Evolutionary conservation across 2,888 invertebrate species (phyloP).

Genomic region (Patella caerulea): DNA sequence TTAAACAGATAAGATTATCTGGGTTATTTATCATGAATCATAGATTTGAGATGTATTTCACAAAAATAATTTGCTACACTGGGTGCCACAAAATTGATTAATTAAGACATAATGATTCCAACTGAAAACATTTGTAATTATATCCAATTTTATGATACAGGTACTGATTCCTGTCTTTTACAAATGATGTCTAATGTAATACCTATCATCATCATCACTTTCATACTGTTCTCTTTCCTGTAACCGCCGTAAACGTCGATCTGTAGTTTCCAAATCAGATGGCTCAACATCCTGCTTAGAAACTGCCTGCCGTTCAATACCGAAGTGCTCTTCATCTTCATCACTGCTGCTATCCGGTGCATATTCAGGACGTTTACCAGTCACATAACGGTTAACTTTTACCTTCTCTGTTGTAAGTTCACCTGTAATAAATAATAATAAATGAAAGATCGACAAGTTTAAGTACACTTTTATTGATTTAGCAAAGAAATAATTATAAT

Average conservation of each 20-base stretch:
- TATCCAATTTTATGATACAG: not conserved
- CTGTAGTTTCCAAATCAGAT: conserved; percentile 76
- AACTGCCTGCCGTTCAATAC: conserved; percentile 42
- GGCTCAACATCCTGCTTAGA: conserved; percentile 30
- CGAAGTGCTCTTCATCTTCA: conserved; percentile 84
- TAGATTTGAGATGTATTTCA: not conserved
- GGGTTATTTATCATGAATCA: not conserved
- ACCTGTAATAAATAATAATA: conserved; percentile 75
- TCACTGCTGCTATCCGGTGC: conserved; percentile 84
- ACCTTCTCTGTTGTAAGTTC: conserved; percentile 99
- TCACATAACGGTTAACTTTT: conserved; percentile 97
- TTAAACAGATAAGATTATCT: not conserved
- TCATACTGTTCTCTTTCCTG: conserved; percentile 70
- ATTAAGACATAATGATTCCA: not conserved
- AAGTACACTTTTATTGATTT: no score
- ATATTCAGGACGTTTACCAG: conserved; percentile 97
- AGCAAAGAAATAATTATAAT: not conserved
- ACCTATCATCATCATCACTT: conserved; percentile 67
- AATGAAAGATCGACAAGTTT: no score
- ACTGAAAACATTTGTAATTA: not conserved
- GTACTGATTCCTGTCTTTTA: not conserved
- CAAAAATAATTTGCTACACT: not conserved
- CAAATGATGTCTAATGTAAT: conserved; percentile 1
- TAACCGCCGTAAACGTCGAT: conserved; percentile 85
- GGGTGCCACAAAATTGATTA: not conserved